Evolutionary conservation across 2,888 invertebrate genomes (phyloP), one percentile per base, ranked within the genome.

Genomic region (Callimorpha dominula): DNA sequence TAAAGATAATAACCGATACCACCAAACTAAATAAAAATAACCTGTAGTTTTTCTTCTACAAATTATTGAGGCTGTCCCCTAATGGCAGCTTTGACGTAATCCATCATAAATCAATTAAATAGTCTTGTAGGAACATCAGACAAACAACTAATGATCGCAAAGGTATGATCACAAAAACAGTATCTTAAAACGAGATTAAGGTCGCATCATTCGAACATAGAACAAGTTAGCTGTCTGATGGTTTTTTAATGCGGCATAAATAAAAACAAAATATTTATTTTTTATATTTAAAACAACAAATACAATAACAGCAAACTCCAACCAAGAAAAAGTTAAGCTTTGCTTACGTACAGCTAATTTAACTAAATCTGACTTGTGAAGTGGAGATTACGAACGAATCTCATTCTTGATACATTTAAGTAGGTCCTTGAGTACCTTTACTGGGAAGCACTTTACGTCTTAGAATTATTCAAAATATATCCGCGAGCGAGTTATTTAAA

Each of bases 381-480:
- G 66, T 54, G 11, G 50, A 80, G 80, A 81, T 83, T 83, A 84
- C 72, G 62, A 42, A 64, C 68, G 75, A 78, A 80, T 82, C 80
- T 74, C 63, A 50, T 65, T 50, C 42, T 64, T 75, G 74, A 78
- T 81, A 78, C 74, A 49, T 31, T 70, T 65, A 74, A 74, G 79
- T 74, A 77, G 70, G 66, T 74, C 49, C 71, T 73, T 40, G 60
- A 76, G 72, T 75, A 70, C 73, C 74, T 71, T 70, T n/a, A 60
- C 72, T 70, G 63, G 43, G 60, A 67, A 75, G 71, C 71, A 75
- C 70, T 80, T 71, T 65, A 70, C 70, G 43, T 73, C 65, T 63
- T 65, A 71, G 71, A 82, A 78, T 81, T 76, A 76, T 82, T 79
- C 72, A 79, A 79, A 78, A 72, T 76, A 71, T 65, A 72, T 75